Conservation (phyloP, 2,888 invertebrate genomes). For the Meliscaeva auricollis region DNA sequence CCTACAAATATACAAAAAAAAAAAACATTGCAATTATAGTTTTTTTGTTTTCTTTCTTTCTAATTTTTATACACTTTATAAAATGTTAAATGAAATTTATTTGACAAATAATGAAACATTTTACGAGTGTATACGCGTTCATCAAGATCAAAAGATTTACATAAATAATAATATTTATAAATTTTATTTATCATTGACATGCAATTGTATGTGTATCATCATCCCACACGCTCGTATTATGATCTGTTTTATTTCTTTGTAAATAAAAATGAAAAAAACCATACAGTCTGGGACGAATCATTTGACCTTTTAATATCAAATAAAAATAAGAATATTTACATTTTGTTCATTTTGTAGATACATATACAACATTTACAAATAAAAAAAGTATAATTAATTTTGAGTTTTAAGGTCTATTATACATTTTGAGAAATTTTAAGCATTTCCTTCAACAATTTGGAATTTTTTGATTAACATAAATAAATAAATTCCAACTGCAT, state of each 20-base stretch:
- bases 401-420: no score
- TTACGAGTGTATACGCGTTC: neutral
- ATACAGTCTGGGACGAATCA: constrained; percentile 24
- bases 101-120: constrained; percentile 23
- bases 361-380: neutral
- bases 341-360: no score
- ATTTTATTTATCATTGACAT: constrained; percentile 25
- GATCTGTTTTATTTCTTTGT: neutral
- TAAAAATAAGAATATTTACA: neutral
- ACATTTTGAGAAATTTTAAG: no score
- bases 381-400: neutral
- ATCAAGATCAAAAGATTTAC: constrained; percentile 43
- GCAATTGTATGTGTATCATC: neutral
- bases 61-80: neutral
- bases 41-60: neutral
- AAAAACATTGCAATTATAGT: neutral
- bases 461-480: no score
- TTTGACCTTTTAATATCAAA: neutral
- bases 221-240: neutral
- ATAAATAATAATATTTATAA: constrained; percentile 21
- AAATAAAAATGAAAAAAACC: neutral
- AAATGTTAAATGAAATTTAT: constrained; percentile 18
- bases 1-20: neutral
- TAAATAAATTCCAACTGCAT: no score
- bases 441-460: no score